phyloP scores from a whole-genome alignment of 2,797 vertebrate species.

The Lagocephalus sceleratus region DNA sequence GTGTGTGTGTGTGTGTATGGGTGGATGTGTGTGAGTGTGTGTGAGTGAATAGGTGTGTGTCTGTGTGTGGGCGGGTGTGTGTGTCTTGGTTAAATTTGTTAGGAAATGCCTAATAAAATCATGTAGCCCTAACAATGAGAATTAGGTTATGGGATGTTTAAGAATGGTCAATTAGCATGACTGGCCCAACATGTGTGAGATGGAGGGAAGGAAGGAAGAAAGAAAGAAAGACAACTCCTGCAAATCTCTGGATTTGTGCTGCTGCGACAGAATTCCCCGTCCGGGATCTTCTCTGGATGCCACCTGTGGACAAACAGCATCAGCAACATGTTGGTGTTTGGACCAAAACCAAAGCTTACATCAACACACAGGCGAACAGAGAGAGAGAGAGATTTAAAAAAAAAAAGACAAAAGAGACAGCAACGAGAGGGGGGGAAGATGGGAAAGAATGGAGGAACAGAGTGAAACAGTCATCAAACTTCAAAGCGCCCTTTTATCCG shows the following conservation, averaged over 20 bases:
- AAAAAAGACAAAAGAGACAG: slow-evolving; percentile 21
- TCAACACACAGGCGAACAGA: slow-evolving; percentile 13
- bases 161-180: slow-evolving; percentile 61
- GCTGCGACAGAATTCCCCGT: too few species aligned
- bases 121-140: slow-evolving; percentile 57
- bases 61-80: slow-evolving; percentile 38
- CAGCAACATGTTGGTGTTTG: slow-evolving; percentile 34
- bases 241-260: too few species aligned
- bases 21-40: background rate
- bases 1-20: slow-evolving; percentile 5
- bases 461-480: slow-evolving; percentile 57
- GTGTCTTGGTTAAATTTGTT: slow-evolving; percentile 21
- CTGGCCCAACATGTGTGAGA: slow-evolving; percentile 53
- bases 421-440: slow-evolving; percentile 10
- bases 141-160: slow-evolving; percentile 68
- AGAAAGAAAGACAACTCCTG: background rate
- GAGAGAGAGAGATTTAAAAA: slow-evolving; percentile 19
- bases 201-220: slow-evolving; percentile 19
- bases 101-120: slow-evolving; percentile 61
- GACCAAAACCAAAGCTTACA: slow-evolving; percentile 23
- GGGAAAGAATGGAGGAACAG: slow-evolving; percentile 26
- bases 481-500: slow-evolving; percentile 67
- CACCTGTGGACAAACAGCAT: slow-evolving; percentile 26
- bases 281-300: slow-evolving; percentile 11
- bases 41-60: background rate